A percentile compares a stretch with the other conserved stretches of the same genome.
These are phyloP conservation scores for Ceratotherium simum DNA, from an alignment of 2,113 vertebrate genomes.

Conservation along the genomic window DNA sequence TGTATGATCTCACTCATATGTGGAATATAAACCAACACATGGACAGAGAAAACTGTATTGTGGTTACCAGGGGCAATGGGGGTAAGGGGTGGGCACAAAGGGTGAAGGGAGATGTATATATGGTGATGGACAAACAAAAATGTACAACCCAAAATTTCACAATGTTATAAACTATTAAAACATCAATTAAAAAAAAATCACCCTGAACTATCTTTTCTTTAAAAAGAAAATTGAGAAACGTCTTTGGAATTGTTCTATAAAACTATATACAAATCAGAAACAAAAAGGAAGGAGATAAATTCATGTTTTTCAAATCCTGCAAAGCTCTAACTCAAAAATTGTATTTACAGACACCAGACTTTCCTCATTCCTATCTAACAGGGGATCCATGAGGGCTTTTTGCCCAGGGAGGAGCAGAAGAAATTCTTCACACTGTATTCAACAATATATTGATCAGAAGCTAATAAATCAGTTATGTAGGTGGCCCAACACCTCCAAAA, in stretches of 20 bases:
- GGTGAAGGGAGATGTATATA: no score
- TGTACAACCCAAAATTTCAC: no score
- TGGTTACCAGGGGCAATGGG: no score
- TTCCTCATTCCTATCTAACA: background rate
- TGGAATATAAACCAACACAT: no score
- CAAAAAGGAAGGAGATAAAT: background rate
- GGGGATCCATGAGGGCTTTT: background rate
- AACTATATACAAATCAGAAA: slow-evolving; percentile 33
- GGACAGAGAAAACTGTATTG: no score
- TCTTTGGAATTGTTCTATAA: slow-evolving; percentile 1
- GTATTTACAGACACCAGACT: background rate
- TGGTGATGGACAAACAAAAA: no score
- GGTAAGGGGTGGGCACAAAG: no score
- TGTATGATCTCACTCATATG: no score
- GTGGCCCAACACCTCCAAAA: slow-evolving; percentile 19
- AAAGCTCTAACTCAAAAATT: slow-evolving; percentile 24
- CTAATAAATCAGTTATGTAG: slow-evolving; percentile 24
- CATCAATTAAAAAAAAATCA: background rate
- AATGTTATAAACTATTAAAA: no score
- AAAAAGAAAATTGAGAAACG: slow-evolving; percentile 21
- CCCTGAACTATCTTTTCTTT: slow-evolving; percentile 14
- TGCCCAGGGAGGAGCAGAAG: background rate
- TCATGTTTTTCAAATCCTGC: background rate
- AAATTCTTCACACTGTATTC: background rate
- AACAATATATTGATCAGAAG: slow-evolving; percentile 28